Evolutionary conservation across 1,140 invertebrate species (phyloP).

Genomic region (Calliphora vicina): DNA sequence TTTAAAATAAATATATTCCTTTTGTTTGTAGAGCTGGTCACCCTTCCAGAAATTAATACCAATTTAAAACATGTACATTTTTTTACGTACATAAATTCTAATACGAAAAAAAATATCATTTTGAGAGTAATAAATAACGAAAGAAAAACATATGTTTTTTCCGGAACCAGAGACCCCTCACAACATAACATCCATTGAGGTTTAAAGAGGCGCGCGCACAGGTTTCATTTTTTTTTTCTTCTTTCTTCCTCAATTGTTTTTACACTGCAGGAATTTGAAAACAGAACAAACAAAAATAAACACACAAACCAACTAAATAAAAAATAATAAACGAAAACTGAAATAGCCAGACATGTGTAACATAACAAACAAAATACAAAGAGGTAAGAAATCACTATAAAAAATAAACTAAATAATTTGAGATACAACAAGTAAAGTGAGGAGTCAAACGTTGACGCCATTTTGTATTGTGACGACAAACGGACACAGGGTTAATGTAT

Average conservation of each 20-base stretch:
- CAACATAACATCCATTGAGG: neutral
- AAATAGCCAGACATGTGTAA: neutral
- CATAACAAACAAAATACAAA: neutral
- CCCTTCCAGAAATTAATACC: neutral
- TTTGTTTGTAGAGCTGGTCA: neutral
- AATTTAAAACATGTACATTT: neutral
- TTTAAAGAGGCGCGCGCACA: constrained; percentile 12
- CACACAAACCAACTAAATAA: neutral
- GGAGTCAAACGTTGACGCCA: neutral
- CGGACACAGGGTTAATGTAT: neutral
- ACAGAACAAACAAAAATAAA: neutral
- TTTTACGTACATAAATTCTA: neutral
- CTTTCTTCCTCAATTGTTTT: neutral
- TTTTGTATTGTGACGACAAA: neutral
- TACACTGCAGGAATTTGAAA: neutral
- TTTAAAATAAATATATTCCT: neutral
- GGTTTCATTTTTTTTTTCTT: neutral
- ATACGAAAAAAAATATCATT: neutral
- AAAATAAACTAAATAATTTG: neutral
- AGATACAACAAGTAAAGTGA: neutral
- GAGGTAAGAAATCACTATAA: constrained; percentile 3
- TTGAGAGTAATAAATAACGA: neutral
- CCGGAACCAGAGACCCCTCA: neutral
- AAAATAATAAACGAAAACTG: neutral
- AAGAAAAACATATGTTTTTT: neutral